Evolutionary conservation across 2,113 vertebrate species (phyloP).

Genomic region (Oreochromis spilurus): DNA sequence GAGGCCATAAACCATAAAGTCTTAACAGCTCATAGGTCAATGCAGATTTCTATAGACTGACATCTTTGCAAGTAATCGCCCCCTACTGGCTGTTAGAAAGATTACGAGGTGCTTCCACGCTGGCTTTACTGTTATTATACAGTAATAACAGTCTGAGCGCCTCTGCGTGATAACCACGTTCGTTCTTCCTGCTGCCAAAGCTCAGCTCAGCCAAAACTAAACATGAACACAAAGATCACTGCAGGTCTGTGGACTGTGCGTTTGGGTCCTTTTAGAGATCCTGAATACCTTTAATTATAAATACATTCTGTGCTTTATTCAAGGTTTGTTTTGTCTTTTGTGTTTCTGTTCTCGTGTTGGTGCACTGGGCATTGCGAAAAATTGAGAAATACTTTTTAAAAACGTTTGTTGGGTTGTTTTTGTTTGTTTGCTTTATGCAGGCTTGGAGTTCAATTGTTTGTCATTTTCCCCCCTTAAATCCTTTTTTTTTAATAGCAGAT

Average conservation of each 20-base stretch:
- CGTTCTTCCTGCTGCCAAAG: neutral
- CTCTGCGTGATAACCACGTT: rapidly evolving
- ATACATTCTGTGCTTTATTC: neutral
- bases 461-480: neutral
- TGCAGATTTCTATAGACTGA: neutral
- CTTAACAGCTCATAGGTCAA: neutral
- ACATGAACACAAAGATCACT: neutral
- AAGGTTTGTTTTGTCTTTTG: neutral
- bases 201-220: neutral
- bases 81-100: neutral
- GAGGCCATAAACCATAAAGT: neutral
- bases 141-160: neutral
- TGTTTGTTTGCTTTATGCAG: neutral
- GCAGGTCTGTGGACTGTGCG: rapidly evolving
- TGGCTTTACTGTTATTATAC: neutral
- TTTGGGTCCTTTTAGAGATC: rapidly evolving
- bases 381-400: too few relatives aligned
- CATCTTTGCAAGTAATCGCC: neutral
- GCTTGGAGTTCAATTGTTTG: neutral
- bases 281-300: neutral
- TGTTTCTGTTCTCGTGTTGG: neutral
- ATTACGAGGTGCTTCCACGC: rapidly evolving
- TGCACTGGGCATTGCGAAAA: neutral
- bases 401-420: neutral
- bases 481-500: neutral